Evolutionary conservation across 2,888 invertebrate species (phyloP).

Genomic region (Spodoptera picta): DNA sequence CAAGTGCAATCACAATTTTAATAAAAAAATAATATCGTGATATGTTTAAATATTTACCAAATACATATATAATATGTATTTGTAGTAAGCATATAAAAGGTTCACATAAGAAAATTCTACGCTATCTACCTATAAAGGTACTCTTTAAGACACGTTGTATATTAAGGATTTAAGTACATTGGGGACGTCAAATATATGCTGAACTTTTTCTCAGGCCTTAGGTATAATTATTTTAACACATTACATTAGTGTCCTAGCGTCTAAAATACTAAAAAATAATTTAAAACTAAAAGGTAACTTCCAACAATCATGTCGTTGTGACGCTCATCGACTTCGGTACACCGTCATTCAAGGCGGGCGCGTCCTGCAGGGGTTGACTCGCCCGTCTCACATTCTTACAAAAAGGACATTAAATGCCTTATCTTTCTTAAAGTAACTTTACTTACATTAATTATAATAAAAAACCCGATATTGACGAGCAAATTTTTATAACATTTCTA

Average conservation of each 20-base stretch:
- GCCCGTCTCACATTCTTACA: constrained; percentile 63
- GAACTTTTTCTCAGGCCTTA: constrained; percentile 85
- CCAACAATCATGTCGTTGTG: constrained; percentile 69
- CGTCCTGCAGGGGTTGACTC: constrained; percentile 11
- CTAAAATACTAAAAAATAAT: constrained; percentile 81
- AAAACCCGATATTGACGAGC: constrained; percentile 82
- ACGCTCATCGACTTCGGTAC: constrained; percentile 32
- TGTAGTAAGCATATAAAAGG: constrained; percentile 60
- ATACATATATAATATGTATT: constrained; percentile 74
- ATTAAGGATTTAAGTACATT: constrained; percentile 64
- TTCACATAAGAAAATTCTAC: constrained; percentile 63
- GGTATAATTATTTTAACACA: constrained; percentile 79
- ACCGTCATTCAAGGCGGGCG: constrained; percentile 36
- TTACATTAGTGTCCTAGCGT: constrained; percentile 81
- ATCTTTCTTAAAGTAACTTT: constrained; percentile 65
- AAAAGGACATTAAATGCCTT: constrained; percentile 80
- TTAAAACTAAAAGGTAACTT: constrained; percentile 88
- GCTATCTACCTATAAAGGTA: constrained; percentile 83
- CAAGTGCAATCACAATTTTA: constrained; percentile 55
- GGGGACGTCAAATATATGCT: constrained; percentile 71
- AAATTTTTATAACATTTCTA: constrained; percentile 84
- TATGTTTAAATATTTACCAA: constrained; percentile 67
- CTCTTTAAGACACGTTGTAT: constrained; percentile 85
- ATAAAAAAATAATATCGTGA: constrained; percentile 60
- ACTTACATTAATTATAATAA: constrained; percentile 79